Conservation (phyloP, 2,113 vertebrate species). For the Pimephales promelas region DNA sequence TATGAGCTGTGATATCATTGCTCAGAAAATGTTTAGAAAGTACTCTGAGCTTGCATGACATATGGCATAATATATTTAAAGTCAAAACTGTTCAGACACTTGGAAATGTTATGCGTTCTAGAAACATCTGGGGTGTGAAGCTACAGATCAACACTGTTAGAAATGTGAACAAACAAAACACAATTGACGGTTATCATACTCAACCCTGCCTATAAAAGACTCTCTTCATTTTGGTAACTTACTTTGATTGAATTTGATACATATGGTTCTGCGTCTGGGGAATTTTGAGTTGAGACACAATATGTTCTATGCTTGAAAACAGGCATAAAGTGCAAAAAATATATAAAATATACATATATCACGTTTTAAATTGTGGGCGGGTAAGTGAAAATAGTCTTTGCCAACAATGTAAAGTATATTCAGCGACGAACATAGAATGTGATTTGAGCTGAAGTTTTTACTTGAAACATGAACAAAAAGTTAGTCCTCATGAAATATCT, state of each 20-base stretch:
- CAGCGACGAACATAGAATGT: too few relatives aligned
- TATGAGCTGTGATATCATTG: constrained; percentile 28
- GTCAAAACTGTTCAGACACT: constrained; percentile 36
- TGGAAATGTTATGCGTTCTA: constrained; percentile 52
- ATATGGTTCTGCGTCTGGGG: constrained; percentile 27
- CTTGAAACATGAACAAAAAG: neutral
- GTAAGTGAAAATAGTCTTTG: too few relatives aligned
- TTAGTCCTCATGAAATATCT: too few relatives aligned
- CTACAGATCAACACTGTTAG: constrained; percentile 70
- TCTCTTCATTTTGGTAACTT: neutral
- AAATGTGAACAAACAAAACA: constrained; percentile 66
- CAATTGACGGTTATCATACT: constrained; percentile 24
- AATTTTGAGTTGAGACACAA: constrained; percentile 46
- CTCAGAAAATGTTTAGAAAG: constrained; percentile 36
- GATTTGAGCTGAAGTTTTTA: neutral
- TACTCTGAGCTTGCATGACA: constrained; percentile 29
- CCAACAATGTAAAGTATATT: neutral
- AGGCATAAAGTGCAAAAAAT: too few relatives aligned
- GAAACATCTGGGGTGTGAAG: constrained; percentile 62
- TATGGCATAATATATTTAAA: constrained; percentile 22
- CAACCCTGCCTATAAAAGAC: neutral
- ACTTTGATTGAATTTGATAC: neutral
- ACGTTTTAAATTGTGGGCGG: too few relatives aligned
- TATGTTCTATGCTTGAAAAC: neutral
- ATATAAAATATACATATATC: neutral